These are phyloP conservation scores for Ptychochromis oligacanthus DNA, from an alignment of 2,113 vertebrate genomes.

Conservation along the genomic window DNA sequence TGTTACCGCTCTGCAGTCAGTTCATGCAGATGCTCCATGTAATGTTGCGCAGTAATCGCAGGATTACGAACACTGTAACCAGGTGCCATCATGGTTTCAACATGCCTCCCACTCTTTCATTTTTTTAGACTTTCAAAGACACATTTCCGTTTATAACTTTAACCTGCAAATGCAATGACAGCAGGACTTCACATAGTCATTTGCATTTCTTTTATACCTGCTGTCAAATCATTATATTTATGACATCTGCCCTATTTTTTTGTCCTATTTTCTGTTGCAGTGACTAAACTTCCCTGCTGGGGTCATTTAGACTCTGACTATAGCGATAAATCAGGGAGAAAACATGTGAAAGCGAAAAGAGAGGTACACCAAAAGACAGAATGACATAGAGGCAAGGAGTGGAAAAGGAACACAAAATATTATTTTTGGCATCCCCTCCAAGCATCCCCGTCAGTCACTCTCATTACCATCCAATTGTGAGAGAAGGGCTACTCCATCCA, in stretches of 20 bases:
- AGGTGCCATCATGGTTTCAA: conserved; percentile 23
- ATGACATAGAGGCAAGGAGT: conserved; percentile 3
- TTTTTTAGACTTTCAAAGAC: not conserved
- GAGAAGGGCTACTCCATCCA: conserved; percentile 59
- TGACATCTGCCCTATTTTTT: conserved; percentile 8
- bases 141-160: conserved; percentile 1
- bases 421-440: conserved; percentile 53
- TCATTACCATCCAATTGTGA: conserved; percentile 72
- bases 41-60: conserved; percentile 42
- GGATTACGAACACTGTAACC: conserved; percentile 58
- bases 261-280: conserved; percentile 14
- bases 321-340: not conserved
- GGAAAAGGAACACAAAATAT: conserved; percentile 33
- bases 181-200: not conserved
- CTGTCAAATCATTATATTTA: conserved; percentile 16
- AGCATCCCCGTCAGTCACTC: conserved; percentile 67
- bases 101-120: conserved; percentile 10
- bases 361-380: conserved; percentile 29
- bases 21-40: conserved; percentile 55
- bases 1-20: conserved; percentile 46
- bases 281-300: conserved; percentile 11
- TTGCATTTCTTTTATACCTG: not conserved
- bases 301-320: conserved; percentile 14
- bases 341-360: conserved; percentile 7
- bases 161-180: not conserved